Base-by-base conservation (phyloP, 2,888 invertebrate genomes). In the Sphecodes monilicornis region DNA sequence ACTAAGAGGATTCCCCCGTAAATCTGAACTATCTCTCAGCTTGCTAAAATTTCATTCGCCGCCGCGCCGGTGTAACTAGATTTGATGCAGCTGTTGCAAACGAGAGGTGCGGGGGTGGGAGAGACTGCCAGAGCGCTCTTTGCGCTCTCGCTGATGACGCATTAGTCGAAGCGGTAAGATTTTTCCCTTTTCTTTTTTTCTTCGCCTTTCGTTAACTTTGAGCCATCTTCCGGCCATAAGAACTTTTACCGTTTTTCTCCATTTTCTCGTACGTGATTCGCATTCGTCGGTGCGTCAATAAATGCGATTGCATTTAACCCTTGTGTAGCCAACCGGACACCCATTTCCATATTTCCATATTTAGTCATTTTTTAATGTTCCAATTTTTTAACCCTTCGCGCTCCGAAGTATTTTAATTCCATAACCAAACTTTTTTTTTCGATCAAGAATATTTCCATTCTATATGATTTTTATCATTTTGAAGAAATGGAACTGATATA, bases 1-100 rank as follows among this genome's bases (percentile, higher is more conserved):
- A 11, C 85, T 83, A 79, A 85, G 83, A 79, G 73, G 83, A 85
- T 85, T 73, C 60, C 72, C 54, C 18, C 73, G 85, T 76, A 83
- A 76, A 70, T 60, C 85, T 76, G 76, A 79, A 78, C 78, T 72
- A 73, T 82, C 68, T 64, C 64, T 13, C 29, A n/a, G 13, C 68
- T 36, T 36, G 64, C 16, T 43, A 41, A 78, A 82, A 82, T 78
- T 78, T 72, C 72, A 85, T 76, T 79, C 69, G 69, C 26, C 41
- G n/a, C 22, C 50, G 32, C n/a, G n/a, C n/a, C n/a, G n/a, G 50
- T 73, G 54, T 74, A 68, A 76, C 57, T 73, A 68, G 69, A 76
- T 76, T 78, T 32, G 36, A 39, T 22, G 78, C 82, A 66, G 70
- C 78, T 64, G 84, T 70, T 73, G 41, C 75, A 69, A 74, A 69